phyloP scores from a whole-genome alignment of 2,888 invertebrate genomes.

The Embidobia sp. region DNA sequence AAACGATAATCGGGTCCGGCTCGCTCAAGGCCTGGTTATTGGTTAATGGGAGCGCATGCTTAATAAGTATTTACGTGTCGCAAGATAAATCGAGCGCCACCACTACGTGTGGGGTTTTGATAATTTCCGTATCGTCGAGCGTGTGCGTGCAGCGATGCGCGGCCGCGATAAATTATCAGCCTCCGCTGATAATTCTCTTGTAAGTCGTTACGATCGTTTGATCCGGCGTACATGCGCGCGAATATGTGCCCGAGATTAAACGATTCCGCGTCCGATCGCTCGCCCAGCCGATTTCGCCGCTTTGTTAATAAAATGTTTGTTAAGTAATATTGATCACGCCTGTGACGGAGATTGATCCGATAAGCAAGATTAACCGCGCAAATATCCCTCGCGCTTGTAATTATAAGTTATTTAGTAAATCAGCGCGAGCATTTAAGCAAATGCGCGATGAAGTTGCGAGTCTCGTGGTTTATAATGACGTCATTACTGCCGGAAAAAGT shows the following conservation, averaged over 20 bases:
- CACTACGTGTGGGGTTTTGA: conserved; percentile 76
- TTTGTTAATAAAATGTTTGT: conserved; percentile 47
- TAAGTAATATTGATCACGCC: conserved; percentile 34
- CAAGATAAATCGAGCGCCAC: conserved; percentile 75
- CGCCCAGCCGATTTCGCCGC: conserved; percentile 31
- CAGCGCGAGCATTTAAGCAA: no score
- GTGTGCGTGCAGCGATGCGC: conserved; percentile 70
- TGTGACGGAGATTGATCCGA: conserved; percentile 26
- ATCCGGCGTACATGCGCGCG: conserved; percentile 54
- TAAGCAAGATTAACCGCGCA: conserved; percentile 15
- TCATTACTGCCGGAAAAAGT: no score
- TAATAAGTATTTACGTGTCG: conserved; percentile 78
- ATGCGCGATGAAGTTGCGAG: no score
- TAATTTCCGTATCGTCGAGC: conserved; percentile 67
- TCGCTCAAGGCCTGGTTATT: conserved; percentile 64
- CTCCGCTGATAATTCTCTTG: conserved; percentile 65
- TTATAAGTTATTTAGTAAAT: conserved; percentile 18
- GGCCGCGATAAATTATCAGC: conserved; percentile 66
- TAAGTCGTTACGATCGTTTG: conserved; percentile 59
- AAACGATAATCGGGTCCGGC: conserved; percentile 66
- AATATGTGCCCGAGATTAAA: conserved; percentile 61
- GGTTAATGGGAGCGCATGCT: conserved; percentile 72
- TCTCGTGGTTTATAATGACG: no score
- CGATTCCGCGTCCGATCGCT: conserved; percentile 55
- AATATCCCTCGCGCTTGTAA: conserved; percentile 12